Conservation (phyloP, 2,888 invertebrate genomes). For the Herminia tarsipennalis region DNA sequence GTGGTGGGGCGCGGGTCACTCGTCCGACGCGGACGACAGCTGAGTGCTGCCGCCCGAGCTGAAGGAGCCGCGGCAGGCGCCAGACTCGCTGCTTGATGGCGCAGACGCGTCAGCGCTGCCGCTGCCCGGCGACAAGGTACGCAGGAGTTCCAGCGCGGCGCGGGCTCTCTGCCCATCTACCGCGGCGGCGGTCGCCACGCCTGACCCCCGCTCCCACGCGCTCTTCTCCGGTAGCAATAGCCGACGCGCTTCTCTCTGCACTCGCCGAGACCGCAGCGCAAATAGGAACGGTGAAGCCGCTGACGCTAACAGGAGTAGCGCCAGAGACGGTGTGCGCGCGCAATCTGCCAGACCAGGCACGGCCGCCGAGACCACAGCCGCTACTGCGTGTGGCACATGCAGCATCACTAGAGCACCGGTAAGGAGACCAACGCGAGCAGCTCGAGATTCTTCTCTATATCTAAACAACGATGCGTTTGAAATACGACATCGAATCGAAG, state of each 20-base stretch:
- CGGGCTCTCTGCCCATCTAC: slow-evolving; percentile 83
- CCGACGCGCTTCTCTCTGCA: slow-evolving; percentile 80
- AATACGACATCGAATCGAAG: slow-evolving; percentile 91
- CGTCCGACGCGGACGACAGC: slow-evolving; percentile 87
- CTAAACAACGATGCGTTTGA: slow-evolving; percentile 94
- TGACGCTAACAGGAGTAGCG: slow-evolving; percentile 86
- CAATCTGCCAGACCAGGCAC: slow-evolving; percentile 81
- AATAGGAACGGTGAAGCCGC: slow-evolving; percentile 91
- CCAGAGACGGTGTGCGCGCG: slow-evolving; percentile 79
- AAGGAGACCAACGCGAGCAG: slow-evolving; percentile 90
- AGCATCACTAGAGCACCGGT: slow-evolving; percentile 91
- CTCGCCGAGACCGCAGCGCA: slow-evolving; percentile 90
- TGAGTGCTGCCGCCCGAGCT: slow-evolving; percentile 88
- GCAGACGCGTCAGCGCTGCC: slow-evolving; percentile 69
- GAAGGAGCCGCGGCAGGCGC: slow-evolving; percentile 86
- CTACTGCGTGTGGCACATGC: slow-evolving; percentile 88
- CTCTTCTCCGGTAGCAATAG: slow-evolving; percentile 73
- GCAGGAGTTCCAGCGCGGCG: slow-evolving; percentile 73
- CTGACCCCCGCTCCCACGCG: slow-evolving; percentile 82
- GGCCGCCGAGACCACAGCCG: slow-evolving; percentile 67
- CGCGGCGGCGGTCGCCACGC: slow-evolving; percentile 83
- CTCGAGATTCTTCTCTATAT: slow-evolving; percentile 95
- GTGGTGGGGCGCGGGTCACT: slow-evolving; percentile 74
- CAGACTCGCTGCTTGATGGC: slow-evolving; percentile 73
- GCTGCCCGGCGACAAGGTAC: slow-evolving; percentile 76